Evolutionary conservation across 2,113 vertebrate species (phyloP), one percentile per base, ranked within the genome.

Genomic region (Ctenodactylus gundi): DNA sequence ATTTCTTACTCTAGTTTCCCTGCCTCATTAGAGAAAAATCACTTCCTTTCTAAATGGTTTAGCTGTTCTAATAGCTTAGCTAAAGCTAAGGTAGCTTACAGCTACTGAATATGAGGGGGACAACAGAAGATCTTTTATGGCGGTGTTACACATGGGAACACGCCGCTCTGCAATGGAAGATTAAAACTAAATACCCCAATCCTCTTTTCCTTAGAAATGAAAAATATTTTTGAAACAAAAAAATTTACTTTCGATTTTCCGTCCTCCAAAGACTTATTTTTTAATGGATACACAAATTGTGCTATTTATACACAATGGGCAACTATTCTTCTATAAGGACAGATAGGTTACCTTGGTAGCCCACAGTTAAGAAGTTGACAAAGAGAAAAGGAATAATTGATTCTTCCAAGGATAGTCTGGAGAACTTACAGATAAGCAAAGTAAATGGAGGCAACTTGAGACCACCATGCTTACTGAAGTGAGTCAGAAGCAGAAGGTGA

Each of bases 81-180:
- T 95, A 97, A 94, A 96, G 78, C 6, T 92, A 82, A 92, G 92
- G 90, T 39, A 97, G 81, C 36, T 98, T 97, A 95, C 77, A 91
- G 92, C 53, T n/a, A n/a, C 76, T 87, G 87, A 92, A 85, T 89
- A 95, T 55, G 84, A 53, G 0, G 83, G 92, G 57, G 46, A 85
- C 68, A 34, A 3, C 21, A 39, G 21, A 93, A 75, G 64, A 62
- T 41, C 34, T 49, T 12, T 72, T 72, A n/a, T 36, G 44, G 57
- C 29, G 89, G 49, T 64, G 83, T 57, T 78, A n/a, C 27, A 75
- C 73, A 58, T 3, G 29, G 88, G 91, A 93, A 23, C 57, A 68
- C 11, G 8, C 44, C 39, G 70, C 27, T 93, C 53, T 17, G 4
- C 0, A 4, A 17, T 23, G 13, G 21, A 31, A 81, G 53, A 76